A percentile compares a stretch with the other conserved stretches of the same genome.
Evolutionary conservation across 2,797 vertebrate genomes (phyloP).

Genomic region (Eurystomus glaucurus): DNA sequence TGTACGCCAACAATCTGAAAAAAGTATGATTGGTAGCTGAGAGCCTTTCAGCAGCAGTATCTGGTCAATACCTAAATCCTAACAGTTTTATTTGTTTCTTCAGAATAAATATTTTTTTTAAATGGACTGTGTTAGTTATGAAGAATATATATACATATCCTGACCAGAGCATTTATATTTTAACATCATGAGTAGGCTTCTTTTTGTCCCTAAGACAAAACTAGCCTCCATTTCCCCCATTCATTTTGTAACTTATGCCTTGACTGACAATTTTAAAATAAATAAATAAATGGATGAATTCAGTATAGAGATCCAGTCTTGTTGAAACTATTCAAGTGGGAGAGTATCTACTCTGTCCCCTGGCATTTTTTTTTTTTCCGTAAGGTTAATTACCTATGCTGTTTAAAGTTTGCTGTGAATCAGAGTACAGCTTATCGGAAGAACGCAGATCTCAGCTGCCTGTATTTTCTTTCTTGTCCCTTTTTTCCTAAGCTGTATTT

Average conservation of each 20-base stretch:
- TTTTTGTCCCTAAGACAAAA: not conserved
- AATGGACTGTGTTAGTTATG: not conserved
- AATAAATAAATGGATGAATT: not conserved
- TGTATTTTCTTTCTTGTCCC: constrained; percentile 4
- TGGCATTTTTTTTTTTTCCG: not conserved
- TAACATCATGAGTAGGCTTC: rapidly evolving
- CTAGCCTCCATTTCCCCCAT: not conserved
- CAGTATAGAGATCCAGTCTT: not conserved
- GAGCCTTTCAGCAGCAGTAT: not conserved
- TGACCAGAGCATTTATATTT: not conserved
- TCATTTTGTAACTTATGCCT: not conserved
- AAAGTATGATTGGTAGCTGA: not conserved
- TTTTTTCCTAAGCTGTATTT: constrained; percentile 32
- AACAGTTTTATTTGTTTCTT: not conserved
- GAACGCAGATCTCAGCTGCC: constrained; percentile 38
- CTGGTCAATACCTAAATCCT: not conserved
- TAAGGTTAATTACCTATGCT: constrained; percentile 31
- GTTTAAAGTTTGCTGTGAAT: constrained; percentile 33
- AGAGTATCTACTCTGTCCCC: not conserved
- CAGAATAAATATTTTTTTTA: not conserved
- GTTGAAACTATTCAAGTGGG: not conserved
- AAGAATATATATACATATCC: not conserved
- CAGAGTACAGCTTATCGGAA: constrained; percentile 42
- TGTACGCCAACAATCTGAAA: not conserved
- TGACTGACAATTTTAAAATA: not conserved